Evolutionary conservation across 2,113 vertebrate genomes (phyloP).

Genomic region (Isichthys henryi): DNA sequence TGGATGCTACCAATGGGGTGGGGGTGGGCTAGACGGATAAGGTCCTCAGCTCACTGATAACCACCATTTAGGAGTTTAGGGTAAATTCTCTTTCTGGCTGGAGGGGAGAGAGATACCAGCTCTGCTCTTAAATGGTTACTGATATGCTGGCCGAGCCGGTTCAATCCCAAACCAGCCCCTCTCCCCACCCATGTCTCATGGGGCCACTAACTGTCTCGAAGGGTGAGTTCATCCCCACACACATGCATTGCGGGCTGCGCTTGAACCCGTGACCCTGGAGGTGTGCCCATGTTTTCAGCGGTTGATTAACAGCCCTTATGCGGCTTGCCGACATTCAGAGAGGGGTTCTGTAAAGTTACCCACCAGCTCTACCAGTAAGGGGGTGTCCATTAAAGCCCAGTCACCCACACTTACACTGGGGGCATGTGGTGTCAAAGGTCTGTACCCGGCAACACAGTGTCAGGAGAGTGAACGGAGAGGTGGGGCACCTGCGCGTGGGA

Average conservation of each 20-base stretch:
- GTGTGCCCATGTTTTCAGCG: background rate
- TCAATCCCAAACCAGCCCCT: background rate
- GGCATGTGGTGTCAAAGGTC: background rate
- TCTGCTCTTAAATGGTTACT: background rate
- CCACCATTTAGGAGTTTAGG: background rate
- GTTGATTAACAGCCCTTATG: background rate
- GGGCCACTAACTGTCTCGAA: background rate
- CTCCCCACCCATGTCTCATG: background rate
- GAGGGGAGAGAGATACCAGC: background rate
- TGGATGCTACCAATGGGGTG: background rate
- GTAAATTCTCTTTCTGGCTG: background rate
- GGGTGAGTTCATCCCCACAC: background rate
- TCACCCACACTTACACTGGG: background rate
- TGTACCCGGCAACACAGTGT: background rate
- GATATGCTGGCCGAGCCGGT: background rate
- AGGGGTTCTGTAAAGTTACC: background rate
- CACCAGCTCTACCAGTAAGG: background rate
- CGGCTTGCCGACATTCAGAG: background rate
- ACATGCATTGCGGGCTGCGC: background rate
- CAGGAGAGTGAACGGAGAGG: background rate
- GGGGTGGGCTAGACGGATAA: background rate
- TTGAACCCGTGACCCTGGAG: background rate
- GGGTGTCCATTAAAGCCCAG: background rate
- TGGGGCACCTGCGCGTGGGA: constrained; percentile 76
- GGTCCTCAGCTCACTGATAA: background rate